Base-by-base conservation (phyloP, 2,888 invertebrate species). In the Trichogramma evanescens region DNA sequence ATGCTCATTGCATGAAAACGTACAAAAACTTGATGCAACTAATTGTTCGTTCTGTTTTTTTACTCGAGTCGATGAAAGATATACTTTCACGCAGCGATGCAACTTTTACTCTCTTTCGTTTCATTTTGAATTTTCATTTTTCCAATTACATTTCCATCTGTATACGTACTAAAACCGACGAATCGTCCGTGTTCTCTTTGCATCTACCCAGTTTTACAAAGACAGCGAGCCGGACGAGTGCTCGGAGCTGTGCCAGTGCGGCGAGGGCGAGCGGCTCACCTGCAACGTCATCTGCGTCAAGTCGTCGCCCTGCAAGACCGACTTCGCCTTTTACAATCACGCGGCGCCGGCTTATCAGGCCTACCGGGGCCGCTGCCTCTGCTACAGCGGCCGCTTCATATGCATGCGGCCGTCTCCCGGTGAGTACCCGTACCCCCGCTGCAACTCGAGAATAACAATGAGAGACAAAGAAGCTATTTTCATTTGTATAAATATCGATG, bases 231-330 rank as follows among this genome's bases (percentile, higher is more conserved):
- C 91, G 42, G 26, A 26, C 26, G 92, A 93, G 73, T 94, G 93
- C 79, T 93, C 93, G 48, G 93, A 93, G 80, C 83, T 94, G 60
- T 94, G 94, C 79, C 87, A 90, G 69, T 94, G 94, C 75, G 88
- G 89, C 73, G 83, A 86, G 62, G 87, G 89, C 0, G 84, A 84
- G 72, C 87, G 88, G 69, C 84, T 93, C 66, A 86, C 89, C 58
- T 94, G 94, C 81, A 90, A 91, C 79, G 91, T 92, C 69, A 89
- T 93, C 66, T 94, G 93, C 79, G 90, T 93, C 53, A 89, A 92
- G 56, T 84, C 91, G 54, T 89, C 89, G 63, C 90, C 92, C 3
- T 94, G 93, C 80, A 89, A 91, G 69, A 92, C 92, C 8, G 87
- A 91, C 66, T 86, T 91, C 68, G 93, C 93, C 54, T 90, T 89